A percentile compares a stretch with the other conserved stretches of the same genome.
phyloP scores from a whole-genome alignment of 2,888 invertebrate species.

The Acleris literana region DNA sequence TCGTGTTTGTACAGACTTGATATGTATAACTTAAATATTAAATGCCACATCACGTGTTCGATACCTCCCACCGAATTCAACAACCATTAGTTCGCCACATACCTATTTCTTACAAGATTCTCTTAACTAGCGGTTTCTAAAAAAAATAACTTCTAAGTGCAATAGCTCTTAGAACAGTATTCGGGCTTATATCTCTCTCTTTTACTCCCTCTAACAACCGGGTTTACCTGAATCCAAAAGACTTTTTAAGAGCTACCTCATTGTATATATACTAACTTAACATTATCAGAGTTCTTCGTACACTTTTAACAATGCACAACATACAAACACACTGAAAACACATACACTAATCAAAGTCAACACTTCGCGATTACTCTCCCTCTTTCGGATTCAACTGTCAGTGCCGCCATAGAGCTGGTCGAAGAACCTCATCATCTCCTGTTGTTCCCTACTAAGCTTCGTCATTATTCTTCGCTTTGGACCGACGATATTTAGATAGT shows the following conservation, averaged over 20 bases:
- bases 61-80: too few species aligned
- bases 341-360: neutral
- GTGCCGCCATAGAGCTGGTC: constrained; percentile 41
- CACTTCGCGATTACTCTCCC: neutral
- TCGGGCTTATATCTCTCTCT: too few species aligned
- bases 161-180: neutral
- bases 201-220: too few species aligned
- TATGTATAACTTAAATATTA: too few species aligned
- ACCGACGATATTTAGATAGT: constrained; percentile 54
- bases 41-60: too few species aligned
- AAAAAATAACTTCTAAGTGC: constrained; percentile 1
- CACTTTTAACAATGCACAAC: neutral
- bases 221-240: too few species aligned
- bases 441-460: constrained; percentile 40
- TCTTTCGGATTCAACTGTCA: constrained; percentile 11
- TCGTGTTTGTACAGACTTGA: too few species aligned
- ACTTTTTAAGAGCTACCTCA: too few species aligned
- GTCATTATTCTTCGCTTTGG: constrained; percentile 46
- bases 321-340: neutral
- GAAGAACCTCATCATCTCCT: constrained; percentile 56
- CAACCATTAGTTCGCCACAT: too few species aligned
- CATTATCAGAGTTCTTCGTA: constrained; percentile 8
- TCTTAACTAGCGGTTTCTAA: constrained; percentile 16
- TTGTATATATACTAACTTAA: constrained; percentile 3
- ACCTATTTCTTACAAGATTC: neutral